Percentiles rank a stretch among this genome's conserved stretches.
Conservation (phyloP, 2,888 invertebrate species). For the Danaus chrysippus region DNA sequence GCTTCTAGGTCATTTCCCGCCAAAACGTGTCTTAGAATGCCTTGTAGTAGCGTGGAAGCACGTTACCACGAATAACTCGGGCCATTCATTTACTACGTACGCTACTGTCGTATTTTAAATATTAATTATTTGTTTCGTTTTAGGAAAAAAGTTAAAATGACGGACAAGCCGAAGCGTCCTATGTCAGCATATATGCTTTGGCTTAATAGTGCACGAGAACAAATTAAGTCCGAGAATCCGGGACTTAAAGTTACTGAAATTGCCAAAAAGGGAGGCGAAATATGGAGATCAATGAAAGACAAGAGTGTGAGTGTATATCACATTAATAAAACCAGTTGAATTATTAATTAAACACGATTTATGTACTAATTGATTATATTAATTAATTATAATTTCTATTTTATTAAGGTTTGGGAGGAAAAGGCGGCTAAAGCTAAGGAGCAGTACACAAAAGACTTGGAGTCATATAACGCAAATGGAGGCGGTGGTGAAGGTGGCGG, state of each 20-base stretch:
- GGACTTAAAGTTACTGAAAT: constrained; percentile 95
- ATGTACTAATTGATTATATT: constrained; percentile 13
- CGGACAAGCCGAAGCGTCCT: constrained; percentile 95
- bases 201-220: constrained; percentile 92
- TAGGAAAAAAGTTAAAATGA: constrained; percentile 84
- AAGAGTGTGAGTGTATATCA: constrained; percentile 83
- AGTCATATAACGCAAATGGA: constrained; percentile 91
- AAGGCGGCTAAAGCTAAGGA: constrained; percentile 93
- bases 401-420: constrained; percentile 90
- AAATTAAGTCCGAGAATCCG: constrained; percentile 93
- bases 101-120: constrained; percentile 53
- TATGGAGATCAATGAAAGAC: constrained; percentile 94
- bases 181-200: constrained; percentile 96
- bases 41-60: constrained; percentile 48
- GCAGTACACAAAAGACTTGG: constrained; percentile 92
- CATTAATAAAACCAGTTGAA: constrained; percentile 6
- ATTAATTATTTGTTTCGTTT: constrained; percentile 39
- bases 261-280: constrained; percentile 95
- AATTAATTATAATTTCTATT: constrained; percentile 26
- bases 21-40: constrained; percentile 71
- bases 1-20: constrained; percentile 69
- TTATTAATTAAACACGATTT: constrained; percentile 21
- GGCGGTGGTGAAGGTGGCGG: constrained; percentile 78
- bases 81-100: constrained; percentile 40
- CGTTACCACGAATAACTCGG: constrained; percentile 37